A percentile compares a stretch with the other conserved stretches of the same genome.
phyloP scores from a whole-genome alignment of 1,140 invertebrate species.

The Phymorhynchus buccinoides region DNA sequence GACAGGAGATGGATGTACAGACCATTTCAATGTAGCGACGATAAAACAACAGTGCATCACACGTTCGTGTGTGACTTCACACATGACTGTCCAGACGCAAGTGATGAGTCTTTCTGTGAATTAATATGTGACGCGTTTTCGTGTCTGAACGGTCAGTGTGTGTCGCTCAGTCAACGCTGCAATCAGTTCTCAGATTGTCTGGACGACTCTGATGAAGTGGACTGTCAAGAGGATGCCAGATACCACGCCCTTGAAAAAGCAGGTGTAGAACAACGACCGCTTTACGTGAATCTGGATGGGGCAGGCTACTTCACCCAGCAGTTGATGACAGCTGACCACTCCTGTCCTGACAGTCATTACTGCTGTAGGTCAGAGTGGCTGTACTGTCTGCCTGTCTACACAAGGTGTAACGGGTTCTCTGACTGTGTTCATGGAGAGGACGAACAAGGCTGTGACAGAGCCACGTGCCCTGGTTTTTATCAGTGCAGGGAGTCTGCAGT shows the following conservation, averaged over 20 bases:
- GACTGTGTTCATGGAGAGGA: constrained; percentile 3
- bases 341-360: constrained; percentile 25
- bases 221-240: background rate
- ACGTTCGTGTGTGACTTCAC: background rate
- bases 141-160: constrained; percentile 5
- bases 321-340: background rate
- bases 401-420: constrained; percentile 19
- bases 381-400: constrained; percentile 7
- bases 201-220: background rate
- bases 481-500: constrained; percentile 17
- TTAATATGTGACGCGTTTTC: background rate
- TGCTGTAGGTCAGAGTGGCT: background rate
- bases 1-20: background rate
- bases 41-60: background rate
- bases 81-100: background rate
- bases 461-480: constrained; percentile 35
- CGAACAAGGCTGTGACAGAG: background rate
- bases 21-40: background rate
- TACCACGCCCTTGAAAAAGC: background rate
- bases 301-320: constrained; percentile 1
- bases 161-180: background rate
- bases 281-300: background rate
- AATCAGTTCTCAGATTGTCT: background rate
- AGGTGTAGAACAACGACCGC: background rate
- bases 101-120: constrained; percentile 3